These are phyloP conservation scores for Prolemur simus DNA, from an alignment of 2,113 vertebrate genomes.

Conservation along the genomic window DNA sequence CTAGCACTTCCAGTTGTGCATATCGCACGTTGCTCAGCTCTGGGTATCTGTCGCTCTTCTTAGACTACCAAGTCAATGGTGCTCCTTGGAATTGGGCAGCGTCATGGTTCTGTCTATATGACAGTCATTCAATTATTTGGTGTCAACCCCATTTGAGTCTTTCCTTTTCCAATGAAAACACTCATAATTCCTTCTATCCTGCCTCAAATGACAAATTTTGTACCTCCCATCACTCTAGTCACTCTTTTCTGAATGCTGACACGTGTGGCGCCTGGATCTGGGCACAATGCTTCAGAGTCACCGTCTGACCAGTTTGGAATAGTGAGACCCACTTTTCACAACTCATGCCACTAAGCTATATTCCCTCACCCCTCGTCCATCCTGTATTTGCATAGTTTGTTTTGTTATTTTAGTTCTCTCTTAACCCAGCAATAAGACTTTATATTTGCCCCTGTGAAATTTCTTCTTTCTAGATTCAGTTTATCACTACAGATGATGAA, in stretches of 20 bases:
- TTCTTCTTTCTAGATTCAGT: neutral
- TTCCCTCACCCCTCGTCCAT: neutral
- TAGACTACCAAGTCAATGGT: neutral
- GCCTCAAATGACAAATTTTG: neutral
- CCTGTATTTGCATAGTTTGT: neutral
- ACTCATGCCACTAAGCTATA: neutral
- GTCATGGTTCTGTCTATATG: neutral
- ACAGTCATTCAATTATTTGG: neutral
- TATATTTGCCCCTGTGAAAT: neutral
- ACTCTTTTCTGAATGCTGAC: neutral
- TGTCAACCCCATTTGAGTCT: neutral
- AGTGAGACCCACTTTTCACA: neutral
- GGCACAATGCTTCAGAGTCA: neutral
- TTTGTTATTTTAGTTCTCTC: constrained; percentile 23
- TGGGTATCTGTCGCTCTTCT: neutral
- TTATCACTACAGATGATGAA: neutral
- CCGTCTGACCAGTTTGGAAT: neutral
- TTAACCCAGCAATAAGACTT: neutral
- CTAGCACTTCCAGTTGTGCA: neutral
- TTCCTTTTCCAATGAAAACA: neutral
- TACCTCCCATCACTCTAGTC: neutral
- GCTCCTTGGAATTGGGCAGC: neutral
- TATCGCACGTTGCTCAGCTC: neutral
- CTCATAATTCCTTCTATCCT: neutral
- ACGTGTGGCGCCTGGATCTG: neutral